Evolutionary conservation across 2,797 vertebrate genomes (phyloP), one percentile per base, ranked within the genome.

Genomic region (Agapornis canus): DNA sequence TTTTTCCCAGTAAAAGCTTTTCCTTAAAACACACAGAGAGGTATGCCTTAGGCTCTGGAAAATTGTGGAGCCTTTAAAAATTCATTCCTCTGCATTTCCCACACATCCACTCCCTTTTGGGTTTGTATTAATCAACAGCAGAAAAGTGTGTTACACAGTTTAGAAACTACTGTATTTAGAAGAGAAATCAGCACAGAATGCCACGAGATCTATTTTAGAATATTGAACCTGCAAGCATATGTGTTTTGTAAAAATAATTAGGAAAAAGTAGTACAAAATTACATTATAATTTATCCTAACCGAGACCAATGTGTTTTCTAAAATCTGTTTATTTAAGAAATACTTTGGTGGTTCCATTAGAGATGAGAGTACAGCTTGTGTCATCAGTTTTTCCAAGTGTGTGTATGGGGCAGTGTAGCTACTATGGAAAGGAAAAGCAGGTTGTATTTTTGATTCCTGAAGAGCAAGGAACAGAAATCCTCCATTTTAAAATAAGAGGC

Each of bases 241-340:
- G 57, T 89, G 70, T 71, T 73, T 86, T 94, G 80, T 72, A 42
- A 83, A 91, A 88, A 35, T 77, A 94, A 96, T 96, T 94, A 86
- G 57, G 76, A 77, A 92, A 79, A 94, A 69, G 66, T 75, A 84
- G 40, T 84, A 79, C 82, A 70, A 82, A 83, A 91, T 83, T 61
- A 66, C 75, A 64, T 95, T 87, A 79, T 89, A 88, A 89, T 92
- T 96, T 84, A 59, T 89, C 66, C 51, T 94, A 79, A 92, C 90
- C 51, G 3, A 92, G 59, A 87, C 71, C 59, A 65, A 3, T 72
- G 40, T 83, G 76, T 86, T 26, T 77, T 88, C 60, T 71, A 59
- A 89, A 94, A 80, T 56, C 54, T 35, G 66, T 96, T 97, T 94
- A 71, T 92, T 96, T 91, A 95, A 97, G 90, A 91, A 94, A 89